Evolutionary conservation across 2,888 invertebrate genomes (phyloP).

Genomic region (Hydroisotoma schaefferi): DNA sequence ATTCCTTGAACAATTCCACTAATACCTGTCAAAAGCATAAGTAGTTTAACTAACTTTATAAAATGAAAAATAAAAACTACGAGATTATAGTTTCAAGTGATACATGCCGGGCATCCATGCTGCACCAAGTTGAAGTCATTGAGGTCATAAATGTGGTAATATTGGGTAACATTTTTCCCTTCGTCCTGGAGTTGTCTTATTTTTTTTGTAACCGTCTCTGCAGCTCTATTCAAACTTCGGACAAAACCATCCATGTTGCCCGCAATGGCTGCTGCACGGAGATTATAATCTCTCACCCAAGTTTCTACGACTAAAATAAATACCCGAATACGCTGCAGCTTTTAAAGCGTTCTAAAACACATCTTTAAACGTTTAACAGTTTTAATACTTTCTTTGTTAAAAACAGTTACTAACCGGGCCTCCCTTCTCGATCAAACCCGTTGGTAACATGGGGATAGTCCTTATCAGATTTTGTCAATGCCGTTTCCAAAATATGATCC

Average conservation of each 20-base stretch:
- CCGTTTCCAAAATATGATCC: neutral
- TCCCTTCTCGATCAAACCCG: neutral
- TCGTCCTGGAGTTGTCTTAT: neutral
- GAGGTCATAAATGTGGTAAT: conserved; percentile 3
- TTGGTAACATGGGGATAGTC: neutral
- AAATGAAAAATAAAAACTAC: neutral
- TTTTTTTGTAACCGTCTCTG: neutral
- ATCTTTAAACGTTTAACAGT: neutral
- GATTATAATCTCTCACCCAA: neutral
- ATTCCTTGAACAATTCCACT: neutral
- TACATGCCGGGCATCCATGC: neutral
- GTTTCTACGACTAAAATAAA: neutral
- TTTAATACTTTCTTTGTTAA: neutral
- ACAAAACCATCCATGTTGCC: neutral
- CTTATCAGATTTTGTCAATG: neutral
- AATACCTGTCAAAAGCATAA: neutral
- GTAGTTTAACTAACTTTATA: neutral
- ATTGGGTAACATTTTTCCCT: conserved; percentile 3
- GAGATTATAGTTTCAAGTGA: neutral
- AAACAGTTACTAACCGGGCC: neutral
- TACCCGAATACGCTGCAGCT: neutral
- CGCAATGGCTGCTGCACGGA: neutral
- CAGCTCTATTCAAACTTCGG: neutral
- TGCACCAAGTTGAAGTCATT: neutral
- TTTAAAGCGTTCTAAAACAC: neutral